Base-by-base conservation (phyloP, 2,113 vertebrate genomes). In the Balaeniceps rex region DNA sequence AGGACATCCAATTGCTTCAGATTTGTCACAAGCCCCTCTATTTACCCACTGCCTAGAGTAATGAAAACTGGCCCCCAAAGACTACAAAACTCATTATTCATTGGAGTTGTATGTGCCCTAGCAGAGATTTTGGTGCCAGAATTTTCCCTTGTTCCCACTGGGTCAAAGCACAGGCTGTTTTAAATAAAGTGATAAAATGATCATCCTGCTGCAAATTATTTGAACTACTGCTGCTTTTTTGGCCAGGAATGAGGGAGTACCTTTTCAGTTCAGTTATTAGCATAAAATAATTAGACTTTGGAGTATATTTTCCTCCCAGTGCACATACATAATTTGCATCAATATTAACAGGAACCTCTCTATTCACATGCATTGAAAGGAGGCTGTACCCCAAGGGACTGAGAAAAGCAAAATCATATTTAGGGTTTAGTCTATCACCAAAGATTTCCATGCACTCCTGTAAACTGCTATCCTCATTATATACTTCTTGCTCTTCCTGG, bases 231-330 rank as follows among this genome's bases (percentile, higher is more conserved):
- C 52, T 78, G 51, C 9, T 38, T 88, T 88, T 93, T 71, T 64
- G 26, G 55, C 42, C 55, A 91, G 34, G 31, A 93, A 91, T 26
- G 19, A 91, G 54, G 9, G 58, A 74, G 11, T 38, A 86, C 61
- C 63, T 86, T 83, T 88, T 79, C 70, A 69, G 75, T 40, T 93
- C 46, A 58, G 71, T 72, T 80, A 94, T 95, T 93, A 93, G 74
- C 91, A 96, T 93, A 96, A 96, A 97, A 89, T 97, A 96, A 95
- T 97, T 96, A 96, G 81, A 85, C 76, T 92, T 94, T 4, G 23
- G 91, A 36, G 61, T 84, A 44, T 93, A 65, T 72, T 89, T 91
- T 96, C 57, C 52, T 96, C 77, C 84, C 61, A 36, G 49, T 72
- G 44, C 52, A 72, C 46, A 76, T 21, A 82, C 52, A 49, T 79